Base-by-base conservation (phyloP, 2,113 vertebrate genomes). In the Melospiza georgiana region DNA sequence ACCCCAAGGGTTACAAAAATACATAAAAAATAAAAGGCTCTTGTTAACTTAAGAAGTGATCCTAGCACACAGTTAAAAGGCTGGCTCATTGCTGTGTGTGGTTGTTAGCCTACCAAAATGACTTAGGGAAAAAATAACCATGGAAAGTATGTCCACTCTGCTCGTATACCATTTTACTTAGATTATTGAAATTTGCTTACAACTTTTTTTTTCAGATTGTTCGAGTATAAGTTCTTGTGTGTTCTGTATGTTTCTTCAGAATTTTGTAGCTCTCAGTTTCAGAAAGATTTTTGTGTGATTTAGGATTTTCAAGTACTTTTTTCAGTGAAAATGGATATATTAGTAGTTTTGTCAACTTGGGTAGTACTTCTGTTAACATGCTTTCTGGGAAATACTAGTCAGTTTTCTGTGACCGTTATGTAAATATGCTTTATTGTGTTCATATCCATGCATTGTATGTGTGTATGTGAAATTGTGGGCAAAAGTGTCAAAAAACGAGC, bases 41-140 rank as follows among this genome's bases (percentile, higher is more conserved):
- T 94, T 95, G 92, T 97, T 97, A 97, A 96, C 89, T 97, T 24
- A 43, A 20, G 80, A 81, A 85, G 52, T 72, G 41, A 52, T 81
- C 48, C 44, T 39, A 8, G 39, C 46, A 35, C 24, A 2, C 2
- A 2, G 27, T 74, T 90, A 80, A 86, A n/a, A 44, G 24, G n/a
- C 59, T 85, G 28, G 59, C 57, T 87, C 22, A 1, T 84, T 77
- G 72, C 51, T 69, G 30, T 57, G 30, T 78, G 84, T 6, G 35
- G 19, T 52, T 91, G 10, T 90, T 80, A 37, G n/a, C 2, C 0
- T 88, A 11, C 18, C 16, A 52, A 28, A 75, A 52, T 37, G 61
- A 21, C 10, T 84, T 90, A 71, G n/a, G n/a, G 68, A 58, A 84
- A 57, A 84, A 74, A 72, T 57, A 87, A 58, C 28, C 24, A 3